Evolutionary conservation across 2,888 invertebrate species (phyloP).

Genomic region (Mythimna lalbum): DNA sequence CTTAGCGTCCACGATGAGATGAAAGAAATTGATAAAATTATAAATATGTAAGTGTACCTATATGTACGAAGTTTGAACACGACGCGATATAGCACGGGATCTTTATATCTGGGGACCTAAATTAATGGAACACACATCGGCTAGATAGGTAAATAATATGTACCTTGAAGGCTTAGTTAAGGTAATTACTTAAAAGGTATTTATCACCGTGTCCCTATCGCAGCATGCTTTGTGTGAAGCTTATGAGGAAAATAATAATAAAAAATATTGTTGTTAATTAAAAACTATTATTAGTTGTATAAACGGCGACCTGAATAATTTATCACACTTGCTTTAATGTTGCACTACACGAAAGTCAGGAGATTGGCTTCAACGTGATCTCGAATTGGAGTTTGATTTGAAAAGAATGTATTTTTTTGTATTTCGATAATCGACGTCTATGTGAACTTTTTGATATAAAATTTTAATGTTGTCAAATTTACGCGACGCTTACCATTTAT

Average conservation of each 20-base stretch:
- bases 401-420: conserved; percentile 68
- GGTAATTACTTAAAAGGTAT: conserved; percentile 29
- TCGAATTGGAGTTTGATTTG: conserved; percentile 85
- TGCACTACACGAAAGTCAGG: conserved; percentile 84
- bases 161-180: conserved; percentile 14
- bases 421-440: conserved; percentile 55
- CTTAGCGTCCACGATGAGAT: conserved; percentile 47
- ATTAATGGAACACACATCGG: not conserved
- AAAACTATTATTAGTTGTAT: conserved; percentile 61
- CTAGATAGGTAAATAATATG: conserved; percentile 12
- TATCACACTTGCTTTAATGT: conserved; percentile 86
- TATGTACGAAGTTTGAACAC: conserved; percentile 26
- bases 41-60: conserved; percentile 36
- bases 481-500: conserved; percentile 51
- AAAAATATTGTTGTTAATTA: conserved; percentile 66
- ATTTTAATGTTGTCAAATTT: conserved; percentile 26
- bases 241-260: conserved; percentile 64
- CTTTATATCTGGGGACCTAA: conserved; percentile 7
- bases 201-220: conserved; percentile 35
- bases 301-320: conserved; percentile 79
- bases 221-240: conserved; percentile 48
- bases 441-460: conserved; percentile 28
- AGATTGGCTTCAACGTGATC: conserved; percentile 85
- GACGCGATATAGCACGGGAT: conserved; percentile 25
- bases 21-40: conserved; percentile 47